Evolutionary conservation across 2,888 invertebrate species (phyloP).

Genomic region (Listrodromus nycthemerus): DNA sequence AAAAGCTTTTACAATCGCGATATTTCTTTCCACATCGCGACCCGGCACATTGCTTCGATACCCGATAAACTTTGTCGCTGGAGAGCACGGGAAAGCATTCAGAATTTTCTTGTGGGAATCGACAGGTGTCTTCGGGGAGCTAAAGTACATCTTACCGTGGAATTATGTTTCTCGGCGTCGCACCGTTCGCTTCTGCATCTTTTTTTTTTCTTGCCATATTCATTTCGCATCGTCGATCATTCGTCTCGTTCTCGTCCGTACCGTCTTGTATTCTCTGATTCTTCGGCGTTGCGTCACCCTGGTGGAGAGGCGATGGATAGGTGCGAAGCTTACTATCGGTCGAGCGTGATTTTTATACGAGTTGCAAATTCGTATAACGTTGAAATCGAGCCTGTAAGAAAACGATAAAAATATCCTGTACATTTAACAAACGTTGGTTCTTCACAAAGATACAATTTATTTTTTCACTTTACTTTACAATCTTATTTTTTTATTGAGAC

Average conservation of each 20-base stretch:
- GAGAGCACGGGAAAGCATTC: slow-evolving; percentile 38
- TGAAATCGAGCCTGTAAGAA: background rate
- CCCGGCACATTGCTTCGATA: slow-evolving; percentile 1
- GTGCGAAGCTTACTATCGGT: slow-evolving; percentile 46
- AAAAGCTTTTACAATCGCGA: slow-evolving; percentile 2
- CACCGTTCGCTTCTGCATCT: slow-evolving; percentile 71
- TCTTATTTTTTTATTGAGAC: too few species aligned
- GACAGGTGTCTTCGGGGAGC: slow-evolving; percentile 78
- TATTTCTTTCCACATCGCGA: background rate
- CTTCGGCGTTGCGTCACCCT: background rate
- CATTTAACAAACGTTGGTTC: too few species aligned
- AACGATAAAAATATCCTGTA: too few species aligned
- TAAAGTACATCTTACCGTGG: slow-evolving; percentile 79
- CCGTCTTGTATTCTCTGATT: slow-evolving; percentile 39
- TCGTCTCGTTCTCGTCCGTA: slow-evolving; percentile 65
- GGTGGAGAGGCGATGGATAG: too few species aligned
- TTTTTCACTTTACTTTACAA: too few species aligned
- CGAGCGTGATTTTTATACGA: slow-evolving; percentile 22
- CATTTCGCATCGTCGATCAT: slow-evolving; percentile 77
- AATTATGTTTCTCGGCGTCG: slow-evolving; percentile 82
- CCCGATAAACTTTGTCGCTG: slow-evolving; percentile 43
- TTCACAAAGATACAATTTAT: too few species aligned
- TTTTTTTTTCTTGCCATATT: slow-evolving; percentile 73
- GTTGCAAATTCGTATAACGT: background rate
- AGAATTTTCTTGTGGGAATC: slow-evolving; percentile 76